Evolutionary conservation across 2,888 invertebrate species (phyloP).

Genomic region (Branchinecta sandiegonensis): DNA sequence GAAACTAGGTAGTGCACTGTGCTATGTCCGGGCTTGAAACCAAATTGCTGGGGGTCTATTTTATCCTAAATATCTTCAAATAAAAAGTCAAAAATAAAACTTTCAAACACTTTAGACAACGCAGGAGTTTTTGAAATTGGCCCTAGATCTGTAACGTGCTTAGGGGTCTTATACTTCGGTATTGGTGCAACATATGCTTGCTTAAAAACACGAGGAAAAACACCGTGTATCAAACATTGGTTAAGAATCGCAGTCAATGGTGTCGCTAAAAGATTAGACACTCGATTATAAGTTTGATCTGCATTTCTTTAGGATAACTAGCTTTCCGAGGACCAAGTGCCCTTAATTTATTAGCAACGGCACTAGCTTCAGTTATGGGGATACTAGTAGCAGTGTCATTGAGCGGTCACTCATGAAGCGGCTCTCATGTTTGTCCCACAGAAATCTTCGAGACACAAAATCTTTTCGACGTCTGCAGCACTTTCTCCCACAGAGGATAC

Average conservation of each 20-base stretch:
- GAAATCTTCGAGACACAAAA: no score
- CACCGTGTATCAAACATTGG: not conserved
- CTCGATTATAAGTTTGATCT: not conserved
- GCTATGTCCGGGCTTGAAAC: no score
- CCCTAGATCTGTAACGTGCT: not conserved
- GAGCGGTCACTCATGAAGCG: not conserved
- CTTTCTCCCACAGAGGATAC: no score
- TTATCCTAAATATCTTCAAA: not conserved
- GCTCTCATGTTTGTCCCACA: no score
- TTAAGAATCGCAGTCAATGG: not conserved
- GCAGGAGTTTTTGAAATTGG: not conserved
- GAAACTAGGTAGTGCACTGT: no score
- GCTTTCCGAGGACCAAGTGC: not conserved
- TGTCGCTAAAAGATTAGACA: not conserved
- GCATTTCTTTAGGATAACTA: not conserved
- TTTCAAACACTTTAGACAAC: not conserved
- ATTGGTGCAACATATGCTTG: not conserved
- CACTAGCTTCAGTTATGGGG: not conserved
- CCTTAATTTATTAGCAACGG: not conserved
- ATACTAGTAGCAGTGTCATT: not conserved
- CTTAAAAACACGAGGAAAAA: constrained; percentile 1
- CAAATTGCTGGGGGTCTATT: no score
- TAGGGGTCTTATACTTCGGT: not conserved
- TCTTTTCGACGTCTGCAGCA: no score
- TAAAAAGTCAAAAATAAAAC: not conserved